Percentiles rank a stretch among this genome's conserved stretches.
These are phyloP conservation scores for Riptortus pedestris DNA, from an alignment of 1,140 invertebrate genomes.

Conservation along the genomic window DNA sequence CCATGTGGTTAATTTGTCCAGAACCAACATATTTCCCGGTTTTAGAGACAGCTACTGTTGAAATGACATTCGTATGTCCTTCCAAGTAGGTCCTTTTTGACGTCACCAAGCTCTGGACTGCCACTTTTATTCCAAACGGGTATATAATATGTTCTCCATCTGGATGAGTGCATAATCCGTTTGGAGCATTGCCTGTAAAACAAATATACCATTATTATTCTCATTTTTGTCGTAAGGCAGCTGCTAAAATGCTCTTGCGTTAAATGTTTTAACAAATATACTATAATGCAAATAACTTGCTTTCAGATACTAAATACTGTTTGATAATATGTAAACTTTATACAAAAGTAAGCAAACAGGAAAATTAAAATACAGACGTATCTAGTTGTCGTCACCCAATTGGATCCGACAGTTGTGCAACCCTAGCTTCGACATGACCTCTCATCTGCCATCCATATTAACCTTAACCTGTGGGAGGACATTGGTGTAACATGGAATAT, in stretches of 20 bases:
- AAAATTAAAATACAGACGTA: background rate
- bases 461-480: too few species aligned
- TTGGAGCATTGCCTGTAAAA: conserved; percentile 50
- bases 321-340: background rate
- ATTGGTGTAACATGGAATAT: too few species aligned
- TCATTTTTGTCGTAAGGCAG: background rate
- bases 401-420: too few species aligned
- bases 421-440: too few species aligned
- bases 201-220: background rate
- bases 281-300: background rate
- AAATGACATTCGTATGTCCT: conserved; percentile 75
- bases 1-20: conserved; percentile 80
- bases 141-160: conserved; percentile 66
- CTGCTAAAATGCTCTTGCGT: background rate
- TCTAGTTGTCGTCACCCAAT: background rate
- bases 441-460: too few species aligned
- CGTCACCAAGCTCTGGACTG: conserved; percentile 60
- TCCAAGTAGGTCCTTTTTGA: conserved; percentile 65
- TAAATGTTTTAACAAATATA: background rate
- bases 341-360: background rate
- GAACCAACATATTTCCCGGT: conserved; percentile 72
- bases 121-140: conserved; percentile 72
- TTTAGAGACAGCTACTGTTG: conserved; percentile 65
- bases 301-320: background rate
- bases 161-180: conserved; percentile 65